A percentile compares a stretch with the other conserved stretches of the same genome.
Evolutionary conservation across 2,113 vertebrate genomes (phyloP).

Genomic region (Pseudolaguvia tuberculata): DNA sequence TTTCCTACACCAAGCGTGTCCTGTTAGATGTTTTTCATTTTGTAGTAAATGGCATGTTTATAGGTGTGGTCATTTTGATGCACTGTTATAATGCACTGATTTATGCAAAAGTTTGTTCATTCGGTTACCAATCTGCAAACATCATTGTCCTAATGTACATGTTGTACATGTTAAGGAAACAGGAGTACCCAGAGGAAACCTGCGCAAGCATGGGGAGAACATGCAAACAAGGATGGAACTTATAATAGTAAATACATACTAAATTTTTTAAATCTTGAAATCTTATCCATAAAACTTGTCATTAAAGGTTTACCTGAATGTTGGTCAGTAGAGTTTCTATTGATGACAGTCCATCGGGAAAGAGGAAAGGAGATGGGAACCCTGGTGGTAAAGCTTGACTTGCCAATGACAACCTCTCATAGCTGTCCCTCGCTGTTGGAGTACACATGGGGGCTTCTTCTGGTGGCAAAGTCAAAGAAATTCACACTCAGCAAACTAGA

Average conservation of each 20-base stretch:
- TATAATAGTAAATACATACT: too few species aligned
- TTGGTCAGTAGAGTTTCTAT: slow-evolving; percentile 99
- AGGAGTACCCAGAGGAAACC: too few species aligned
- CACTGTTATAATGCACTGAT: slow-evolving; percentile 10
- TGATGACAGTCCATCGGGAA: slow-evolving; percentile 95
- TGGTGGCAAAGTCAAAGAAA: slow-evolving; percentile 62
- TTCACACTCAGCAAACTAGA: slow-evolving; percentile 29
- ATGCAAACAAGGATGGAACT: too few species aligned
- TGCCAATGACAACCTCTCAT: slow-evolving; percentile 92
- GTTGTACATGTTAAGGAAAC: too few species aligned
- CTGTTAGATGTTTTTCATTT: not conserved
- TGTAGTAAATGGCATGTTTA: not conserved
- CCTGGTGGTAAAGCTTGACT: slow-evolving; percentile 91
- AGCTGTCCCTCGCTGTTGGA: slow-evolving; percentile 94
- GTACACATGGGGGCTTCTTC: slow-evolving; percentile 94
- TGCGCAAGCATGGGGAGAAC: too few species aligned
- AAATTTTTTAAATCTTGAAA: too few species aligned
- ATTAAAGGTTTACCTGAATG: slow-evolving; percentile 79
- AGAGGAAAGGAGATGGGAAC: slow-evolving; percentile 96
- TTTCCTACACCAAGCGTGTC: not conserved
- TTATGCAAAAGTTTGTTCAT: too few species aligned
- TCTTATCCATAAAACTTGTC: not conserved
- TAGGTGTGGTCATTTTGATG: slow-evolving; percentile 2
- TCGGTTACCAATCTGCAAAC: too few species aligned
- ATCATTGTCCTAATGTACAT: too few species aligned